A percentile compares a stretch with the other conserved stretches of the same genome.
phyloP scores from a whole-genome alignment of 92 coral and sea anemone genomes.

The Porites divaricata region DNA sequence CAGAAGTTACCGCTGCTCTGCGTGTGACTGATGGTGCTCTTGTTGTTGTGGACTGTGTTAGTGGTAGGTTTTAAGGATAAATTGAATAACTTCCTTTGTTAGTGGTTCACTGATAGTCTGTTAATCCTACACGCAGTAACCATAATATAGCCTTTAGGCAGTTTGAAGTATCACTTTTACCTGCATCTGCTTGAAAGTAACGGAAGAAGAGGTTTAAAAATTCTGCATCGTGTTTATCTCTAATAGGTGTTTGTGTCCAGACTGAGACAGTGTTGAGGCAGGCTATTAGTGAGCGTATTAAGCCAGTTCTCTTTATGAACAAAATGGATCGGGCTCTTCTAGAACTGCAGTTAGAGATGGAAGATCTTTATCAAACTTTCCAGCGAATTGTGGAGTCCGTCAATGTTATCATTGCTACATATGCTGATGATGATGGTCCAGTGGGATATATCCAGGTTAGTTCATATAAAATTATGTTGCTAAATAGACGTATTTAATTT shows the following conservation, averaged over 20 bases:
- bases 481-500: no score
- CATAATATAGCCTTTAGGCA: not conserved
- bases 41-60: conserved; percentile 95
- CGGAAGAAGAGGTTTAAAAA: not conserved
- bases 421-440: conserved; percentile 96
- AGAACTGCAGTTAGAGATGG: conserved; percentile 88
- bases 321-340: conserved; percentile 98
- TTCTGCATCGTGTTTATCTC: not conserved
- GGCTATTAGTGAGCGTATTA: conserved; percentile 93
- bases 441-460: conserved; percentile 95
- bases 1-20: conserved; percentile 98
- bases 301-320: conserved; percentile 95
- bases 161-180: not conserved
- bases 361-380: conserved; percentile 95
- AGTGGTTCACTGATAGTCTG: no score
- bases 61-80: conserved; percentile 71
- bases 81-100: not conserved
- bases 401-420: conserved; percentile 95
- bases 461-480: no score
- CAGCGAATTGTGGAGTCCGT: conserved; percentile 89
- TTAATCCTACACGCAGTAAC: not conserved
- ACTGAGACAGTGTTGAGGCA: conserved; percentile 96
- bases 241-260: conserved; percentile 95
- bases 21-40: conserved; percentile 99
- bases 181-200: no score